phyloP scores from a whole-genome alignment of 2,797 vertebrate species.

The Urosaurus nigricauda region DNA sequence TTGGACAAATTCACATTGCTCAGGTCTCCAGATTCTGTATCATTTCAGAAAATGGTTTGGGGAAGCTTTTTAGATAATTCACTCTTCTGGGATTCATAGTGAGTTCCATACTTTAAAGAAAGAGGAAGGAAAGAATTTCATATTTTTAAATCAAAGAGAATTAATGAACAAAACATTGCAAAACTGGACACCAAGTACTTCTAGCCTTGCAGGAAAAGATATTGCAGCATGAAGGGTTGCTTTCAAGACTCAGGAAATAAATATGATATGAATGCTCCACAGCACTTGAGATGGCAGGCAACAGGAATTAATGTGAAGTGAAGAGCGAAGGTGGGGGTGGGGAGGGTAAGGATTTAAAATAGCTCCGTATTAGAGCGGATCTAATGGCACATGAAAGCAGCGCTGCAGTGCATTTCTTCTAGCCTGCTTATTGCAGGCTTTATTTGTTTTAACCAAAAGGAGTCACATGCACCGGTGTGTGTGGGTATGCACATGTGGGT shows the following conservation, averaged over 20 bases:
- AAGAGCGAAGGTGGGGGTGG: not conserved
- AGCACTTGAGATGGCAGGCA: not conserved
- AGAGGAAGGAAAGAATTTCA: not conserved
- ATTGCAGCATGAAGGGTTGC: not conserved
- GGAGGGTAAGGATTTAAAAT: not conserved
- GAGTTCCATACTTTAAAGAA: not conserved
- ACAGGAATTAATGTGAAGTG: not conserved
- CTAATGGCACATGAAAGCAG: too few relatives aligned
- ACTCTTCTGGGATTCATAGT: not conserved
- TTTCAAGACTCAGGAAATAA: fast-evolving
- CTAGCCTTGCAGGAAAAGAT: fast-evolving
- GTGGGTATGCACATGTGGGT: not conserved
- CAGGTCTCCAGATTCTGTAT: not conserved
- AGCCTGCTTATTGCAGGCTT: not conserved
- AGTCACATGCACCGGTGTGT: not conserved
- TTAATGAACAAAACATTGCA: not conserved
- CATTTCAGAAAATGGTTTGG: not conserved
- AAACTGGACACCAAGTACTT: not conserved
- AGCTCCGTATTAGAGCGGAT: too few relatives aligned
- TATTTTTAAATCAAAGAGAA: not conserved
- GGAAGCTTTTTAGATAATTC: too few relatives aligned
- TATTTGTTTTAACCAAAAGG: not conserved
- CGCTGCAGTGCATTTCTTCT: not conserved
- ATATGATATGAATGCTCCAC: not conserved
- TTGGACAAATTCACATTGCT: not conserved